A percentile compares a stretch with the other conserved stretches of the same genome.
phyloP scores from a whole-genome alignment of 2,888 invertebrate genomes.

The Sinelater perroti region DNA sequence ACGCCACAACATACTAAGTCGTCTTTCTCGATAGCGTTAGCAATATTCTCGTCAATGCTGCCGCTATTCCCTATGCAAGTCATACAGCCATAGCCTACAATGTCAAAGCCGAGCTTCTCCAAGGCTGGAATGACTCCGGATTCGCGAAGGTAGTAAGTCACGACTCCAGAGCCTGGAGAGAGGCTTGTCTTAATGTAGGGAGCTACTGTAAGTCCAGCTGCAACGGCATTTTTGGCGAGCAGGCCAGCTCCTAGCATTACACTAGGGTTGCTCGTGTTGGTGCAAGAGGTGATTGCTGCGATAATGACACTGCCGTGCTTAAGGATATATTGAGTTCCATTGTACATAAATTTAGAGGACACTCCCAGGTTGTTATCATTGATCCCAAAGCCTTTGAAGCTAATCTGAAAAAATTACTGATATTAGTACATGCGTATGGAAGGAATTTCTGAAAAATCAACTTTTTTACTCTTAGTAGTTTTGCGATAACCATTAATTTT shows the following conservation, averaged over 20 bases:
- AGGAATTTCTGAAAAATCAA: too few relatives aligned
- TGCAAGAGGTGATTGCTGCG: slow-evolving; percentile 97
- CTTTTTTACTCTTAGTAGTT: too few relatives aligned
- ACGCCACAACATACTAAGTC: slow-evolving; percentile 95
- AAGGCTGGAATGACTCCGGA: slow-evolving; percentile 92
- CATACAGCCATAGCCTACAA: slow-evolving; percentile 99
- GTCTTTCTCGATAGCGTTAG: slow-evolving; percentile 91
- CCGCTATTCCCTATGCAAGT: slow-evolving; percentile 99
- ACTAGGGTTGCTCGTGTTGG: slow-evolving; percentile 97
- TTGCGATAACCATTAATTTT: too few relatives aligned
- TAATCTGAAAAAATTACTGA: slow-evolving; percentile 79
- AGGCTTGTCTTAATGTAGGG: slow-evolving; percentile 97
- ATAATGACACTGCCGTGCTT: slow-evolving; percentile 94
- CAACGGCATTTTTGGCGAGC: slow-evolving; percentile 93
- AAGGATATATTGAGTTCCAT: slow-evolving; percentile 81
- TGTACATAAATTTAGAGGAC: slow-evolving; percentile 79
- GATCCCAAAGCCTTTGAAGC: slow-evolving; percentile 92
- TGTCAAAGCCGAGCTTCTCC: slow-evolving; percentile 87
- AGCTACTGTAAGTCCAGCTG: slow-evolving; percentile 84
- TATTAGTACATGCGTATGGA: too few relatives aligned
- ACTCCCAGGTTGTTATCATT: slow-evolving; percentile 69
- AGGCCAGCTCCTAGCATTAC: slow-evolving; percentile 97
- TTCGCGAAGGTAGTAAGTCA: slow-evolving; percentile 68
- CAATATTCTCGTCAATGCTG: slow-evolving; percentile 90
- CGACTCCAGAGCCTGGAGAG: slow-evolving; percentile 73